Conservation (phyloP, 2,113 vertebrate species). For the Raja brachyura region DNA sequence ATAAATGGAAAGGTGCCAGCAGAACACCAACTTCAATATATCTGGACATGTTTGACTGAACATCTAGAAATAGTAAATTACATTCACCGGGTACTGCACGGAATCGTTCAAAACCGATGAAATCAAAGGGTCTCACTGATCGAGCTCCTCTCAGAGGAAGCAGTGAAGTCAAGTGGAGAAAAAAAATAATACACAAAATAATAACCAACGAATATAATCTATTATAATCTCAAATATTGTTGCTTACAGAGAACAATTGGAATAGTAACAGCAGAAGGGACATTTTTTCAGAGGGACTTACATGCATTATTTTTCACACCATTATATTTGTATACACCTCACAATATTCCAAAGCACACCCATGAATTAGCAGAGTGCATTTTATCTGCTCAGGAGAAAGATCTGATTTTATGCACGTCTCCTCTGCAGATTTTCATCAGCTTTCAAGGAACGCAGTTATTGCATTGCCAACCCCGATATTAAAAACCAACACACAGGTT, state of each 20-base stretch:
- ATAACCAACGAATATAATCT: neutral
- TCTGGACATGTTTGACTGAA: neutral
- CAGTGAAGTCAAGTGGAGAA: constrained; percentile 2
- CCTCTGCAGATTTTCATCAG: constrained; percentile 27
- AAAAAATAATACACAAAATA: neutral
- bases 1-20: too few relatives aligned
- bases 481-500: neutral
- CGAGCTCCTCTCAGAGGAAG: neutral
- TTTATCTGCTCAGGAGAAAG: neutral
- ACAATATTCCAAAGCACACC: neutral
- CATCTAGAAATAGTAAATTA: neutral
- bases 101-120: neutral
- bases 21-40: neutral
- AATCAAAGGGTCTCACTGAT: neutral
- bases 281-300: neutral
- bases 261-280: neutral
- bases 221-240: neutral
- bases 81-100: neutral
- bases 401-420: neutral
- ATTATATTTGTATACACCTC: neutral
- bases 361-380: neutral
- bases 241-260: neutral
- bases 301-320: neutral
- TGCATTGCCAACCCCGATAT: constrained; percentile 10
- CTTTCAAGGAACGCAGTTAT: neutral